Evolutionary conservation across 2,113 vertebrate genomes (phyloP).

Genomic region (Rhynchopsitta pachyrhyncha): DNA sequence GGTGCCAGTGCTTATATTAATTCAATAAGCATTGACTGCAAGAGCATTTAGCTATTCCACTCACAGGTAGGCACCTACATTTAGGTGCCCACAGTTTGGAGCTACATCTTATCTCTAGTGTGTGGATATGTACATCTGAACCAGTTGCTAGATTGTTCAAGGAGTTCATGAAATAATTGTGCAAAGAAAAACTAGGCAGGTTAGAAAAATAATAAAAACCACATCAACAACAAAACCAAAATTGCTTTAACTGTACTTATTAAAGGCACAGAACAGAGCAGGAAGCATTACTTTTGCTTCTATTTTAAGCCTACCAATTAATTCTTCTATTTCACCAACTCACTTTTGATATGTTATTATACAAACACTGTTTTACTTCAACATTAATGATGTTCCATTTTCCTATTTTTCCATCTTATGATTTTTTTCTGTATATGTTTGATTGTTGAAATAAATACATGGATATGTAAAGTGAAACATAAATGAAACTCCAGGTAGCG

Average conservation of each 20-base stretch:
- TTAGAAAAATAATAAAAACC: background rate
- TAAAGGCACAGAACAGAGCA: background rate
- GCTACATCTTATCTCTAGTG: background rate
- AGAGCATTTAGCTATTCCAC: background rate
- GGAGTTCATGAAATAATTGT: background rate
- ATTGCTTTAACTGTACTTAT: background rate
- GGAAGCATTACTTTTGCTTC: constrained; percentile 5
- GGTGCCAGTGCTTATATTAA: background rate
- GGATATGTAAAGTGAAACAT: background rate
- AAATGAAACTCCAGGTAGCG: background rate
- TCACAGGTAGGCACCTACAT: background rate
- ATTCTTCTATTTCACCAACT: background rate
- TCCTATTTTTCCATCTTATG: background rate
- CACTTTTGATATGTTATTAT: background rate
- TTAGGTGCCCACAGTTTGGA: background rate
- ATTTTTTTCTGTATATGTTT: background rate
- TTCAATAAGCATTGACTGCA: background rate
- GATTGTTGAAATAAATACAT: background rate
- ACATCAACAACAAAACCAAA: background rate
- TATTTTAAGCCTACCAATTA: constrained; percentile 26
- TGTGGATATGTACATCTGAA: background rate
- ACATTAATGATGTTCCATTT: background rate
- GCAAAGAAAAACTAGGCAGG: background rate
- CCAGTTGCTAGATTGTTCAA: background rate
- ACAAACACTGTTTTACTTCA: constrained; percentile 14